Evolutionary conservation across 2,797 vertebrate species (phyloP).

Genomic region (Rhinogobio ventralis): DNA sequence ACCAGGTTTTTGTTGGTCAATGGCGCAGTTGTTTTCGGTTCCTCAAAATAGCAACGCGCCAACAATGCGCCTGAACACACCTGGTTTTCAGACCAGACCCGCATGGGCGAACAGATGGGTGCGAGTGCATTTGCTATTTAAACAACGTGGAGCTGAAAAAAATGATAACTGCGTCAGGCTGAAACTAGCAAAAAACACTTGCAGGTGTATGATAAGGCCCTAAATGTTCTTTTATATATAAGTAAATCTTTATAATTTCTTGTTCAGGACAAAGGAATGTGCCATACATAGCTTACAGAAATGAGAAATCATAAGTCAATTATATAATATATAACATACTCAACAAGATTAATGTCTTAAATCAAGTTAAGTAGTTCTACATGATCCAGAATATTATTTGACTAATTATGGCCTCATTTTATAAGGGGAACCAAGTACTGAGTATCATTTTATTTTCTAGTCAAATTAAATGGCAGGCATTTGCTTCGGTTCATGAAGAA

Average conservation of each 20-base stretch:
- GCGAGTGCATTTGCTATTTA: no score
- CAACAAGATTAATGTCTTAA: neutral
- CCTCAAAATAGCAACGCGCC: no score
- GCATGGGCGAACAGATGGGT: no score
- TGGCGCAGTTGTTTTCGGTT: no score
- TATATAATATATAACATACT: neutral
- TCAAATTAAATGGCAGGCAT: neutral
- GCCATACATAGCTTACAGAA: neutral
- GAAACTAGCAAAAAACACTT: no score
- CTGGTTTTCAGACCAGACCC: no score
- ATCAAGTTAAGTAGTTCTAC: neutral
- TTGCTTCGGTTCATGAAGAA: conserved; percentile 4
- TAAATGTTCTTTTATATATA: neutral
- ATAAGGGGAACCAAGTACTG: neutral
- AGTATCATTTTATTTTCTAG: neutral
- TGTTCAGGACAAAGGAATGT: conserved; percentile 1
- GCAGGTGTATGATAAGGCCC: neutral
- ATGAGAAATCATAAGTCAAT: neutral
- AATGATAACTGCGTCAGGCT: no score
- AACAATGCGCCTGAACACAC: no score
- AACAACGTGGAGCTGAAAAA: no score
- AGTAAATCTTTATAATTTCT: neutral
- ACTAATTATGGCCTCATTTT: neutral
- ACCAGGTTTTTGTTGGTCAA: no score
- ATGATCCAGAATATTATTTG: neutral